A percentile compares a stretch with the other conserved stretches of the same genome.
Conservation (phyloP, 2,113 vertebrate genomes). For the Vulpes ferrilata region DNA sequence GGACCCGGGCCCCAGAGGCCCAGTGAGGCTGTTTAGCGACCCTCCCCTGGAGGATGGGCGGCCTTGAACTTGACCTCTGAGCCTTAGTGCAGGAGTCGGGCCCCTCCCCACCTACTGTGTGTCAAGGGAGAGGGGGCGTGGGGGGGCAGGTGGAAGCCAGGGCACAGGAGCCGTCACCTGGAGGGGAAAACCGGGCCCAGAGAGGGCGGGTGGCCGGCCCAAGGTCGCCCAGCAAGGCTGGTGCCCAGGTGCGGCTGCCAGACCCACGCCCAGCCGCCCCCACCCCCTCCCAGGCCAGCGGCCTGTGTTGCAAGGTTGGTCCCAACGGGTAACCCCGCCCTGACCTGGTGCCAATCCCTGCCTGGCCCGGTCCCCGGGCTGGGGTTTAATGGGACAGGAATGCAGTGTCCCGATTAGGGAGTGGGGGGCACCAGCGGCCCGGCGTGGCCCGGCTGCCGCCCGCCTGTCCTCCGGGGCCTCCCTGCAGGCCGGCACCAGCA, state of each 20-base stretch:
- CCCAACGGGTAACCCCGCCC: constrained; percentile 83
- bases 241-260: constrained; percentile 48
- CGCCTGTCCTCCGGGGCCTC: neutral
- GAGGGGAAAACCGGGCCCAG: neutral
- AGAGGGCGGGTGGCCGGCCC: constrained; percentile 40
- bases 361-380: constrained; percentile 81
- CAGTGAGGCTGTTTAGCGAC: rapidly evolving
- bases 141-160: neutral
- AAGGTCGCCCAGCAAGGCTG: constrained; percentile 68
- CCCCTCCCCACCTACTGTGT: neutral
- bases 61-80: neutral
- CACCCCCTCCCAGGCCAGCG: constrained; percentile 24
- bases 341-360: constrained; percentile 81
- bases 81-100: neutral
- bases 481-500: neutral
- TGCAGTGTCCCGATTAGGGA: neutral
- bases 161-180: neutral
- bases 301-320: constrained; percentile 83
- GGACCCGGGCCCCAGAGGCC: neutral
- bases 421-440: neutral
- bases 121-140: neutral
- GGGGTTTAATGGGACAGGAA: constrained; percentile 83
- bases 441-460: neutral
- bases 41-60: too few species aligned
- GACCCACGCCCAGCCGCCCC: neutral